Percentiles rank a stretch among this genome's conserved stretches.
These are phyloP conservation scores for Ceratosolen solmsi DNA, from an alignment of 1,140 invertebrate genomes.

Conservation along the genomic window DNA sequence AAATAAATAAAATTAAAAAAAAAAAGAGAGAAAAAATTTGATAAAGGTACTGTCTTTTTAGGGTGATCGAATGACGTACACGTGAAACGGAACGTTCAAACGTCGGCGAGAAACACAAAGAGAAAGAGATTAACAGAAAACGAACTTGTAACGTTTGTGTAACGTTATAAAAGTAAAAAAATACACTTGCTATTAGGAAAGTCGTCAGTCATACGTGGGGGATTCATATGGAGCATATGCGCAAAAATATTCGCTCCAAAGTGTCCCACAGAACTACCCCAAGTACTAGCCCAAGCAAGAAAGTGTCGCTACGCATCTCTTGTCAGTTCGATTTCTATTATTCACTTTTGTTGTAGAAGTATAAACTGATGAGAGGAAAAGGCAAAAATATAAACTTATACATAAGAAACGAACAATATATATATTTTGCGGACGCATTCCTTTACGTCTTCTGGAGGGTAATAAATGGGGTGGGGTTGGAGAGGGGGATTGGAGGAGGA, in stretches of 20 bases:
- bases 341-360: conserved; percentile 19
- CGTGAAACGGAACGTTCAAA: conserved; percentile 48
- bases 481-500: conserved; percentile 8
- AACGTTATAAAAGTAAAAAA: conserved; percentile 38
- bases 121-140: conserved; percentile 36
- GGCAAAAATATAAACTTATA: conserved; percentile 5
- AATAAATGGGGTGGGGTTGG: no score
- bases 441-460: conserved; percentile 37
- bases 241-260: conserved; percentile 40
- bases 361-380: conserved; percentile 32
- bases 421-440: conserved; percentile 42
- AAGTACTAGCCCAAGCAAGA: conserved; percentile 27
- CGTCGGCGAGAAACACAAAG: conserved; percentile 43
- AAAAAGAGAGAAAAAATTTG: conserved; percentile 40
- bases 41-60: conserved; percentile 50
- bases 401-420: conserved; percentile 27
- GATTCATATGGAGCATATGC: conserved; percentile 36
- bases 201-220: conserved; percentile 32
- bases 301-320: conserved; percentile 40
- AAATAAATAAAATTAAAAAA: no score
- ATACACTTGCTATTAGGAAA: conserved; percentile 29
- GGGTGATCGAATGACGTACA: conserved; percentile 52
- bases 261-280: conserved; percentile 4
- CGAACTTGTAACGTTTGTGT: conserved; percentile 41
- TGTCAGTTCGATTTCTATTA: conserved; percentile 34